Percentiles rank a stretch among this genome's conserved stretches.
Evolutionary conservation across 2,888 invertebrate genomes (phyloP).

Genomic region (Aethes cnicana): DNA sequence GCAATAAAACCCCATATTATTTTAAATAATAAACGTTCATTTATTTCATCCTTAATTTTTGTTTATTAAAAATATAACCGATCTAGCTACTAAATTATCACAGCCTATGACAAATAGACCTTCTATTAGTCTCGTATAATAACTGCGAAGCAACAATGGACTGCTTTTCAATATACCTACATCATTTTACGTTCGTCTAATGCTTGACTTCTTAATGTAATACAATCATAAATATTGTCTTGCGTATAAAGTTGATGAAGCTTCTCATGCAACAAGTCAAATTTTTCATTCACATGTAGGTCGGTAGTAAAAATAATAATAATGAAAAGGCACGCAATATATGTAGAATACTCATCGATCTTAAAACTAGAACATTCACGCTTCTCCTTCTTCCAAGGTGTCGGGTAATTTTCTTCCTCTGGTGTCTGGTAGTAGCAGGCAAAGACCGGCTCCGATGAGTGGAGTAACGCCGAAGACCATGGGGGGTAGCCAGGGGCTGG

Average conservation of each 20-base stretch:
- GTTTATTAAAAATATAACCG: neutral
- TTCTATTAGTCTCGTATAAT: slow-evolving; percentile 27
- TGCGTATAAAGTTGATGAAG: slow-evolving; percentile 8
- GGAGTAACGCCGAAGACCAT: slow-evolving; percentile 87
- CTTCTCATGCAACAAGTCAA: too few species aligned
- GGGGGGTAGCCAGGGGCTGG: slow-evolving; percentile 85
- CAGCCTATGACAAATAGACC: slow-evolving; percentile 59
- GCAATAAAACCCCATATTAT: too few species aligned
- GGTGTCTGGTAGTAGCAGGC: slow-evolving; percentile 89
- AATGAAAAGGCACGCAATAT: slow-evolving; percentile 29
- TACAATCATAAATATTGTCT: neutral
- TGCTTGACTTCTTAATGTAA: neutral
- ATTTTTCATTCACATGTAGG: too few species aligned
- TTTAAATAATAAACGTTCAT: slow-evolving; percentile 4
- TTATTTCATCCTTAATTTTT: slow-evolving; percentile 11
- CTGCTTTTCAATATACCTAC: neutral
- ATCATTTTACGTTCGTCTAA: neutral
- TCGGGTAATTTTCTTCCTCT: slow-evolving; percentile 89
- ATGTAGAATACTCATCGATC: slow-evolving; percentile 25
- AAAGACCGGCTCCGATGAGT: slow-evolving; percentile 85
- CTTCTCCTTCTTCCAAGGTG: slow-evolving; percentile 90
- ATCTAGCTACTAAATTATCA: slow-evolving; percentile 47
- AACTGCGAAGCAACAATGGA: too few species aligned
- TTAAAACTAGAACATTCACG: slow-evolving; percentile 37
- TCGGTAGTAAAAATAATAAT: slow-evolving; percentile 13